Evolutionary conservation across 2,888 invertebrate species (phyloP).

Genomic region (Vanessa cardui): DNA sequence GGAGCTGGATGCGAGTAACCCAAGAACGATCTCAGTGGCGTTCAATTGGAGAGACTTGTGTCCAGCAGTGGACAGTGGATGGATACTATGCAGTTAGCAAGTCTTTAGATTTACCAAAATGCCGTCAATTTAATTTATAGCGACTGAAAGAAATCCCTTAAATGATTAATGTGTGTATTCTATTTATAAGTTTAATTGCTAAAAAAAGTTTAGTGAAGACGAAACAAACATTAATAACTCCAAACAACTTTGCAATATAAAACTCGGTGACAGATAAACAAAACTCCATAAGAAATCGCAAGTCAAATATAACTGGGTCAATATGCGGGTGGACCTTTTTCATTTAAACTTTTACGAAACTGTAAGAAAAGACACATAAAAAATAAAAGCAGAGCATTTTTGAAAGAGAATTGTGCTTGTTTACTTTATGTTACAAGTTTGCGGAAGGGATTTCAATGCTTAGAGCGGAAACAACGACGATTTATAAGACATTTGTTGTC

Average conservation of each 20-base stretch:
- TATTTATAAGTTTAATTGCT: neutral
- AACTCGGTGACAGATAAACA: slow-evolving; percentile 40
- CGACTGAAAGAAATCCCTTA: too few relatives aligned
- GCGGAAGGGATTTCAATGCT: slow-evolving; percentile 12
- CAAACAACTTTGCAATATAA: slow-evolving; percentile 18
- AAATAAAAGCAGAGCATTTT: slow-evolving; percentile 23
- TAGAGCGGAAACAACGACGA: neutral
- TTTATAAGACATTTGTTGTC: neutral
- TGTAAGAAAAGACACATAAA: slow-evolving; percentile 29
- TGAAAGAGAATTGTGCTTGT: slow-evolving; percentile 13
- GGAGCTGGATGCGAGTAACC: too few relatives aligned
- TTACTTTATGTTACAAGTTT: slow-evolving; percentile 14
- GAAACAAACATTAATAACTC: slow-evolving; percentile 5
- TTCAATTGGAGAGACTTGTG: too few relatives aligned
- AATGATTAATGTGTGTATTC: too few relatives aligned
- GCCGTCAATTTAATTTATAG: too few relatives aligned
- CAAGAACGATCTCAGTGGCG: too few relatives aligned
- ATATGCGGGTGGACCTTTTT: slow-evolving; percentile 45
- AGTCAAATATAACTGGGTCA: slow-evolving; percentile 53
- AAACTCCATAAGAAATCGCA: slow-evolving; percentile 40
- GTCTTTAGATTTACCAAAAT: too few relatives aligned
- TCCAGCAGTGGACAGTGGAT: too few relatives aligned
- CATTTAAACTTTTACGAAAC: slow-evolving; percentile 31
- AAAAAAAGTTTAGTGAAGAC: slow-evolving; percentile 2
- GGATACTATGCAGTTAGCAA: too few relatives aligned